Evolutionary conservation across 2,113 vertebrate species (phyloP).

Genomic region (Dipodomys stephensi): DNA sequence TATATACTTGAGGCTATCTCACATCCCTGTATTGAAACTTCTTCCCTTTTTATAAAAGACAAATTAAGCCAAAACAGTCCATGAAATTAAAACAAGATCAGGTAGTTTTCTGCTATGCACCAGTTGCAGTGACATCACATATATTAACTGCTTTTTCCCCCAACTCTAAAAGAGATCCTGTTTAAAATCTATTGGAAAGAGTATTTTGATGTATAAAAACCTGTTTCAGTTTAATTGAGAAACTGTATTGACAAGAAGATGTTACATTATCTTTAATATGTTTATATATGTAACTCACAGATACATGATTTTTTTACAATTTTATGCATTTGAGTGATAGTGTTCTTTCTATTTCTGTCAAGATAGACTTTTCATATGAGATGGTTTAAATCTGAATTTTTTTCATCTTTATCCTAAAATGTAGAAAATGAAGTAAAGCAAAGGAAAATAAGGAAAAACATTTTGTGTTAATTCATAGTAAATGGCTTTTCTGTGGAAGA

Average conservation of each 20-base stretch:
- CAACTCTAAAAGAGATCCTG: not conserved
- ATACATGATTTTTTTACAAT: not conserved
- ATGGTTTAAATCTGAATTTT: not conserved
- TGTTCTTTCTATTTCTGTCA: not conserved
- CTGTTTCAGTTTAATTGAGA: not conserved
- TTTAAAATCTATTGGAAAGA: not conserved
- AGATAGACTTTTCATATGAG: no score
- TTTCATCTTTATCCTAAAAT: constrained; percentile 47
- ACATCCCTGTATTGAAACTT: not conserved
- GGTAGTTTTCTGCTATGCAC: not conserved
- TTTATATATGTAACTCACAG: not conserved
- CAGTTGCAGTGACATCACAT: not conserved
- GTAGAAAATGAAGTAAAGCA: constrained; percentile 16
- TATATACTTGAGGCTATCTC: not conserved
- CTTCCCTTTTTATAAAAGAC: constrained; percentile 8
- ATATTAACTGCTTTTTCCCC: not conserved
- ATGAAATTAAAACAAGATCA: not conserved
- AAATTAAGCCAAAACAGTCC: not conserved
- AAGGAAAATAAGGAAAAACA: not conserved
- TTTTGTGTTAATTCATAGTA: constrained; percentile 19
- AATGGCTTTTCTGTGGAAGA: constrained; percentile 22
- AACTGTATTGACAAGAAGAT: not conserved
- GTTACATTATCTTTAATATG: not conserved
- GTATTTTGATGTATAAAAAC: constrained; percentile 48
- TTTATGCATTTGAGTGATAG: not conserved